phyloP scores from a whole-genome alignment of 1,140 invertebrate species.

The Calliphora vicina region DNA sequence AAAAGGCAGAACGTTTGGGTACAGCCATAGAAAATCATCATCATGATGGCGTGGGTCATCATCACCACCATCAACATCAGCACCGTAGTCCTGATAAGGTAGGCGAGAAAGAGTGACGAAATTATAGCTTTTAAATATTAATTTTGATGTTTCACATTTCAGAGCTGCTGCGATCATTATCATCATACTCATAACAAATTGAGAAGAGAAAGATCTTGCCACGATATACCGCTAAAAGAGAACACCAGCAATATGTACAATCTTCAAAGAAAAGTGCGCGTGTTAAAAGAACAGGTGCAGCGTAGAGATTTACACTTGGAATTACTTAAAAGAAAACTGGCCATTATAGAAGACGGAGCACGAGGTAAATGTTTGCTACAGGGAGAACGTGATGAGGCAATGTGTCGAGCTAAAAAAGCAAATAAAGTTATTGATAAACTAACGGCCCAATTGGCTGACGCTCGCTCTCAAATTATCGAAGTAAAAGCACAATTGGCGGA shows the following conservation, averaged over 20 bases:
- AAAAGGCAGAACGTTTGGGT: conserved; percentile 77
- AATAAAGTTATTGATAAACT: conserved; percentile 79
- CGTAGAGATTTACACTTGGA: conserved; percentile 91
- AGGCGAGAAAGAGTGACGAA: background rate
- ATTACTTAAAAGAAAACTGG: conserved; percentile 83
- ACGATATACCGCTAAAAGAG: conserved; percentile 72
- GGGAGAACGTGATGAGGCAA: conserved; percentile 79
- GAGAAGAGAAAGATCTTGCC: conserved; percentile 75
- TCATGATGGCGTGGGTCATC: conserved; percentile 43
- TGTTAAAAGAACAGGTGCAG: conserved; percentile 86
- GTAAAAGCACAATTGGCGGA: conserved; percentile 81
- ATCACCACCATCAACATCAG: conserved; percentile 46
- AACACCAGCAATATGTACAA: conserved; percentile 86
- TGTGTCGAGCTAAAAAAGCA: conserved; percentile 76
- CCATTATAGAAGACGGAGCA: conserved; percentile 79
- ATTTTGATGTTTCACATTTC: background rate
- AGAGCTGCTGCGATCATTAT: conserved; percentile 43
- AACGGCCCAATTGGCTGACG: conserved; percentile 75
- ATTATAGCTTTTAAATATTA: background rate
- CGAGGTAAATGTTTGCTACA: conserved; percentile 71
- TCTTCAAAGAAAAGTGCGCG: conserved; percentile 80
- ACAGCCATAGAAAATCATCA: conserved; percentile 75
- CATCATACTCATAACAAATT: conserved; percentile 63
- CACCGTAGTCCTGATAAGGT: conserved; percentile 47
- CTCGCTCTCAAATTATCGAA: conserved; percentile 75